Evolutionary conservation across 37 sponge, comb jelly and placozoan species (phyloP).

Genomic region (Chondrosia reniformis): DNA sequence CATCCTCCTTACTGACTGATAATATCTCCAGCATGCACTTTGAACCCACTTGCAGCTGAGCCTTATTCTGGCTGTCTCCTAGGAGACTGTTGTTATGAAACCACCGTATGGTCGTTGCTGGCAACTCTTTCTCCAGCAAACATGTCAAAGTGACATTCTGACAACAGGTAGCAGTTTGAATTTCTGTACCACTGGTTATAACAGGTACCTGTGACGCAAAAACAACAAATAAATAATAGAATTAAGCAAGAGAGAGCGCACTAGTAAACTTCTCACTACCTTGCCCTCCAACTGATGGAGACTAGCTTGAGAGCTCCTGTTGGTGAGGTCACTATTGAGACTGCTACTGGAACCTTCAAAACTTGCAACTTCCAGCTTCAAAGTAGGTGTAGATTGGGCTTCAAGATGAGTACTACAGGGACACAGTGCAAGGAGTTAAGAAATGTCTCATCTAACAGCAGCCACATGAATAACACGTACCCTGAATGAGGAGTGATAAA

Average conservation of each 20-base stretch:
- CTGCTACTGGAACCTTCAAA: not conserved
- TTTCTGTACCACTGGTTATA: too few species aligned
- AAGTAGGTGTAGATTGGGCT: too few species aligned
- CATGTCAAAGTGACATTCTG: conserved; percentile 43
- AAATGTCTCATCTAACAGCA: too few species aligned
- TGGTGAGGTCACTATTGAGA: conserved; percentile 12
- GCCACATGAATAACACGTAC: too few species aligned
- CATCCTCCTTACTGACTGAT: conserved; percentile 28
- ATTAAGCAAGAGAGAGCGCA: too few species aligned
- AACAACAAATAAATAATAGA: not conserved
- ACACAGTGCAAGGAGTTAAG: too few species aligned
- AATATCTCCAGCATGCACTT: conserved; percentile 42
- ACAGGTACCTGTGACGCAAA: not conserved
- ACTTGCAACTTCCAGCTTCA: not conserved
- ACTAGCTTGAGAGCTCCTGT: conserved; percentile 1
- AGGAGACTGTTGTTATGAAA: conserved; percentile 37
- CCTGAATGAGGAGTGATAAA: too few species aligned
- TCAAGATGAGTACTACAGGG: too few species aligned
- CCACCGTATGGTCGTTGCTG: conserved; percentile 45
- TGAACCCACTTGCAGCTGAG: conserved; percentile 28
- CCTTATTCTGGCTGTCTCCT: conserved; percentile 25
- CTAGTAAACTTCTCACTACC: too few species aligned
- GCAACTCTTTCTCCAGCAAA: conserved; percentile 20
- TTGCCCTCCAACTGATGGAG: not conserved
- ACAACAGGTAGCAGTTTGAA: too few species aligned